Conservation (phyloP, 2,797 vertebrate species). For the Tenualosa thibaudeaui region DNA sequence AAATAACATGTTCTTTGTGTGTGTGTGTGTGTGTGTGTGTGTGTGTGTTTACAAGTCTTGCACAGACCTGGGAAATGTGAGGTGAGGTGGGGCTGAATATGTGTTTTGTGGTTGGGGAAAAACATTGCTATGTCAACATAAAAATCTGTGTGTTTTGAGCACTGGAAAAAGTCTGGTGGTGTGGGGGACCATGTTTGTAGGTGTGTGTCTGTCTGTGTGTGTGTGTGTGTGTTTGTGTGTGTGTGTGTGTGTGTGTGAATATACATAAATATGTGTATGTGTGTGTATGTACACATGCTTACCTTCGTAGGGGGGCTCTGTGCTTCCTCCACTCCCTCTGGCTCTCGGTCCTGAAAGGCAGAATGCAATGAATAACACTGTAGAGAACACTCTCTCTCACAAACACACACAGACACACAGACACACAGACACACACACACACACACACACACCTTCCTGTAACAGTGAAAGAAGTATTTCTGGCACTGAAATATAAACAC, state of each 20-base stretch:
- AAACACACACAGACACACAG: constrained; percentile 29
- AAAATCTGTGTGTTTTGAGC: constrained; percentile 10
- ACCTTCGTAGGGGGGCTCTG: constrained; percentile 82
- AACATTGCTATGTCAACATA: constrained; percentile 19
- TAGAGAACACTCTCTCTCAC: constrained; percentile 47
- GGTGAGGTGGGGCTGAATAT: not conserved
- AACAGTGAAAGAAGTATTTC: constrained; percentile 49
- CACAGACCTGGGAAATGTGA: not conserved
- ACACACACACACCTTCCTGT: constrained; percentile 55
- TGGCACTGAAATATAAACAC: constrained; percentile 58
- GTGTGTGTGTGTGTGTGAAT: not conserved
- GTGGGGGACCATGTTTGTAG: not conserved
- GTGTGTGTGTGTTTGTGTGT: not conserved
- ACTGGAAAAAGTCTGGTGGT: not conserved
- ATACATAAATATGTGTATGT: too few species aligned
- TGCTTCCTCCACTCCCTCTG: constrained; percentile 74
- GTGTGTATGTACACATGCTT: constrained; percentile 55
- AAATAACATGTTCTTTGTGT: too few species aligned
- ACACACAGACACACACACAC: constrained; percentile 33
- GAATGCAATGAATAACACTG: constrained; percentile 46
- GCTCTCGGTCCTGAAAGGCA: constrained; percentile 83
- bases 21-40: not conserved
- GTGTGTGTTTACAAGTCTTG: not conserved
- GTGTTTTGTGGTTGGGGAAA: constrained; percentile 10
- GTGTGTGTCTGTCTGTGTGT: not conserved